phyloP scores from a whole-genome alignment of 2,888 invertebrate genomes.

The Aquatica leii region DNA sequence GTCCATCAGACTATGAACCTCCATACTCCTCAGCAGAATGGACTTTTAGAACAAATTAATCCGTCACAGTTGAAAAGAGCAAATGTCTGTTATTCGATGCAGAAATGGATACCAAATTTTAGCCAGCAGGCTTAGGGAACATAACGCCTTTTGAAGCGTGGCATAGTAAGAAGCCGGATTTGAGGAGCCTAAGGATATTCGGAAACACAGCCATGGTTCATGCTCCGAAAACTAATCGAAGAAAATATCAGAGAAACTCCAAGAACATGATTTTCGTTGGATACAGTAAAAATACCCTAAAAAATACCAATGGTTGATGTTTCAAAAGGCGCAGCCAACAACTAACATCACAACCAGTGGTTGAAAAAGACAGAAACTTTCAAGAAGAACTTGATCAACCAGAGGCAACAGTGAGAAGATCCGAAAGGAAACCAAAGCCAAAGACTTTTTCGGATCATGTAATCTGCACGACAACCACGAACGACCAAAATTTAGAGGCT shows the following conservation, averaged over 20 bases:
- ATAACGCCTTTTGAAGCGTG: slow-evolving; percentile 40
- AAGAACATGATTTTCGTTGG: too few species aligned
- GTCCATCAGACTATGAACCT: too few species aligned
- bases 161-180: slow-evolving; percentile 41
- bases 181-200: too few species aligned
- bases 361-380: background rate
- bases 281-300: slow-evolving; percentile 25
- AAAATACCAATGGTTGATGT: slow-evolving; percentile 22
- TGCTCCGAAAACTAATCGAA: slow-evolving; percentile 14
- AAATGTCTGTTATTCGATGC: slow-evolving; percentile 47
- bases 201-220: too few species aligned
- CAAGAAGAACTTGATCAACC: background rate
- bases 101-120: slow-evolving; percentile 35
- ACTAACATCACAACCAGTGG: background rate
- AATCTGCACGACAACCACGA: background rate
- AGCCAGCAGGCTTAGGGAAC: background rate
- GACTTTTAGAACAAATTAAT: slow-evolving; percentile 42
- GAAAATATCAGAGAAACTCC: too few species aligned
- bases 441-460: background rate
- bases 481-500: background rate
- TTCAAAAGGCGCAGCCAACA: too few species aligned
- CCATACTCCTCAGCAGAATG: too few species aligned
- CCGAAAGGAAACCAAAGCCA: background rate
- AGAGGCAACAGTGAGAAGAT: too few species aligned
- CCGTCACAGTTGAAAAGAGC: slow-evolving; percentile 44